phyloP scores from a whole-genome alignment of 1,140 invertebrate species.

The Pseudomyrmex dendroicus region DNA sequence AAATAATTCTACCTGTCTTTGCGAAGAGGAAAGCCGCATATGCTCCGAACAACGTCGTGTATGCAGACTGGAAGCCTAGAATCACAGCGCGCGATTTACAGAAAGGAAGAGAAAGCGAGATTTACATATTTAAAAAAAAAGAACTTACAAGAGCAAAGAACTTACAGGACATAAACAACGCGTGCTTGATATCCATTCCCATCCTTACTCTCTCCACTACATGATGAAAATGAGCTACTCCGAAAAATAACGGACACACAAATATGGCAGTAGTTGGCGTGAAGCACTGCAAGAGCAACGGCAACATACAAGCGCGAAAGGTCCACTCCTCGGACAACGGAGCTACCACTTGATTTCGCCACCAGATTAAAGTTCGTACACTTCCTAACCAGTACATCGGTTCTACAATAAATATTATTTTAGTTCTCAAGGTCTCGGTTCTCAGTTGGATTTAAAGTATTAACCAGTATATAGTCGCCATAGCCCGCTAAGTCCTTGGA shows the following conservation, averaged over 20 bases:
- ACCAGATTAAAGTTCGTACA: conserved; percentile 92
- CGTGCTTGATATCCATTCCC: conserved; percentile 89
- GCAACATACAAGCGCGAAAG: conserved; percentile 97
- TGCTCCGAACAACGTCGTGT: conserved; percentile 96
- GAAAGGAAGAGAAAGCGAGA: too few relatives aligned
- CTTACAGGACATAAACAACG: conserved; percentile 90
- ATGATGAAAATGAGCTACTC: conserved; percentile 97
- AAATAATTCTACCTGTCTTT: conserved; percentile 86
- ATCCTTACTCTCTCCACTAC: conserved; percentile 91
- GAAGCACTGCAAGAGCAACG: conserved; percentile 93
- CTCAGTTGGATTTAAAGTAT: conserved; percentile 54
- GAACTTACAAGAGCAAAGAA: not conserved
- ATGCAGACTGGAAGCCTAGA: conserved; percentile 94
- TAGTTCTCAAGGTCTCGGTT: not conserved
- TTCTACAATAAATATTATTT: conserved; percentile 85
- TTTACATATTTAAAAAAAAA: conserved; percentile 64
- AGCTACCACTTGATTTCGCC: conserved; percentile 95
- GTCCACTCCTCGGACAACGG: conserved; percentile 98
- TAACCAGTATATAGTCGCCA: conserved; percentile 90
- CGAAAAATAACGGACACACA: conserved; percentile 96
- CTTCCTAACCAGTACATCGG: conserved; percentile 90
- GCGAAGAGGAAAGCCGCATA: conserved; percentile 96
- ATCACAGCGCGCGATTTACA: conserved; percentile 72
- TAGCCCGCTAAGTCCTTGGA: conserved; percentile 89
- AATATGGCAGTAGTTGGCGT: conserved; percentile 91